Evolutionary conservation across 2,888 invertebrate species (phyloP), one percentile per base, ranked within the genome.

Genomic region (Acleris literana): DNA sequence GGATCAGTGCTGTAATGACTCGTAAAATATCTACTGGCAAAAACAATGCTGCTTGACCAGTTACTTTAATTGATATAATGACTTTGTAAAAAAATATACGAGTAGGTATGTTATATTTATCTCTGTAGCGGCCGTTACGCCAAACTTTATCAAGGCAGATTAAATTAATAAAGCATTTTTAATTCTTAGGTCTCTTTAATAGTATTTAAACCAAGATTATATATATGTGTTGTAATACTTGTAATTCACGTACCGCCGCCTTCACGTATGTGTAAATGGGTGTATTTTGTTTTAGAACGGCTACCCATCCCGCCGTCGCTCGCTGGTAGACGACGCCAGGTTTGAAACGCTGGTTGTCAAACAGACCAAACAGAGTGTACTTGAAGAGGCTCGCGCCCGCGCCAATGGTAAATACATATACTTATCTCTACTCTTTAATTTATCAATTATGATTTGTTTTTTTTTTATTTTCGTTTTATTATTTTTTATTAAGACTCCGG

Each of bases 271-370:
- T n/a, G n/a, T 55, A 49, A 49, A 20, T 63, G 48, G 29, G 69
- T 71, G 70, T 68, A 59, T 33, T 68, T 86, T 86, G 81, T 95
- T 95, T 49, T 94, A 99, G 99, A 98, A 99, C 94, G 99, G 99
- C 71, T 99, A 99, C 87, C 97, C 98, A 77, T 97, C 98, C 71
- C 95, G 98, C 81, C 96, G 98, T 79, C 96, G 99, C 81, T 99
- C 99, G 72, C 95, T 99, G 72, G 99, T 99, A 63, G 99, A 98
- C 82, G 99, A 99, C 92, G 99, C 99, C 76, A 96, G 98, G 79
- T 99, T 99, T 90, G 99, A 99, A 90, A 98, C 97, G 70, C 94
- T 97, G 83, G 97, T 99, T 78, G 98, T 99, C 83, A 97, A 97
- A 92, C 98, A 98, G 94, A 97, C 96, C 85, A 97, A 98, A 90